A percentile compares a stretch with the other conserved stretches of the same genome.
phyloP scores from a whole-genome alignment of 2,888 invertebrate genomes.

The Uloborus plumipes region DNA sequence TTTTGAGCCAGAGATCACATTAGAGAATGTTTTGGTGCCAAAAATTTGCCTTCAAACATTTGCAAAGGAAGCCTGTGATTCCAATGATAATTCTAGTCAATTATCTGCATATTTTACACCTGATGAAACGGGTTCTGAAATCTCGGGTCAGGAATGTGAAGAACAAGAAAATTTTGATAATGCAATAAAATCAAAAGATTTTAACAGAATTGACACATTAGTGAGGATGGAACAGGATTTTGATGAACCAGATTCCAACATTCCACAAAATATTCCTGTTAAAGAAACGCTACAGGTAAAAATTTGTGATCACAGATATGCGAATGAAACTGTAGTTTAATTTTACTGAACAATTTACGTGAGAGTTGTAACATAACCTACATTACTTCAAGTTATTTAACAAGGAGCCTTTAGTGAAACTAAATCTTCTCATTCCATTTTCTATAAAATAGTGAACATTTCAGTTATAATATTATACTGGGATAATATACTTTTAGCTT shows the following conservation, averaged over 20 bases:
- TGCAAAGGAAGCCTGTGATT: conserved; percentile 38
- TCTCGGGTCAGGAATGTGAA: conserved; percentile 56
- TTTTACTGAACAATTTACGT: background rate
- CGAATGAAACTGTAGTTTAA: conserved; percentile 54
- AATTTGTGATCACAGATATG: background rate
- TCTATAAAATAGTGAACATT: too few relatives aligned
- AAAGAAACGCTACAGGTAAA: background rate
- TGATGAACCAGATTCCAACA: conserved; percentile 17
- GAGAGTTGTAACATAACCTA: too few relatives aligned
- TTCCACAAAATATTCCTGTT: conserved; percentile 15
- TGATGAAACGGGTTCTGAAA: conserved; percentile 58
- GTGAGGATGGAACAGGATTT: conserved; percentile 13
- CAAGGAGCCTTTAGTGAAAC: background rate
- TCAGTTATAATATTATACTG: too few relatives aligned
- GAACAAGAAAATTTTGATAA: conserved; percentile 27
- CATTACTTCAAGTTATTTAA: too few relatives aligned
- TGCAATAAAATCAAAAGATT: conserved; percentile 2
- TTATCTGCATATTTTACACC: conserved; percentile 64
- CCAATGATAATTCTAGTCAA: conserved; percentile 61
- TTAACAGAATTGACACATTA: background rate
- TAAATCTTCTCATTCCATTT: background rate
- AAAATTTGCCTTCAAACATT: conserved; percentile 53
- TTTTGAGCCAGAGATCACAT: conserved; percentile 61
- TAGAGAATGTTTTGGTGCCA: conserved; percentile 56
- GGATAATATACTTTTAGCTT: too few relatives aligned